Percentiles rank a stretch among this genome's conserved stretches.
Conservation (phyloP, 2,888 invertebrate genomes). For the Synanthedon myopaeformis region DNA sequence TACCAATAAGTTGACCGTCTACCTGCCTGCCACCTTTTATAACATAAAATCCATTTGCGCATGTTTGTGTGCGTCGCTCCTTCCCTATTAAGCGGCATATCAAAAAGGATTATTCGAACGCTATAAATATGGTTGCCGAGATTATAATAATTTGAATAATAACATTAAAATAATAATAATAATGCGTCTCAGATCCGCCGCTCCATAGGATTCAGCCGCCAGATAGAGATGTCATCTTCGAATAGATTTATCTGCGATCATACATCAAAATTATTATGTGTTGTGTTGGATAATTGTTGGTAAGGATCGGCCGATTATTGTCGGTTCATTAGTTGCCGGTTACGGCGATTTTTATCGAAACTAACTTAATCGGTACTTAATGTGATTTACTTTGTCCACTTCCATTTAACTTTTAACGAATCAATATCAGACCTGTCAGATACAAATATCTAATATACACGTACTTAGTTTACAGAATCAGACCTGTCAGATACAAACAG, state of each 20-base stretch:
- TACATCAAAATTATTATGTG: conserved; percentile 39
- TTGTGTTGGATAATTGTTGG: conserved; percentile 30
- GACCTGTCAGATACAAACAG: too few species aligned
- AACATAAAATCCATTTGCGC: neutral
- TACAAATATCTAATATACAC: too few species aligned
- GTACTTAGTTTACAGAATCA: too few species aligned
- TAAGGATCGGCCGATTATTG: conserved; percentile 25
- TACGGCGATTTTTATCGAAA: conserved; percentile 23
- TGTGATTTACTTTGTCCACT: conserved; percentile 10
- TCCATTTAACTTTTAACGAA: neutral
- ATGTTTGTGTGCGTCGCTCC: conserved; percentile 14
- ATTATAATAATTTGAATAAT: conserved; percentile 67
- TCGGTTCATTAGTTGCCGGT: conserved; percentile 43
- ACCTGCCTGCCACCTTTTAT: too few species aligned
- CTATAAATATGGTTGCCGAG: conserved; percentile 60
- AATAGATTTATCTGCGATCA: conserved; percentile 57
- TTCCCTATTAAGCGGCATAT: conserved; percentile 49
- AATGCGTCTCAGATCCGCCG: conserved; percentile 28
- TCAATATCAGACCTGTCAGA: too few species aligned
- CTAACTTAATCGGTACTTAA: conserved; percentile 19
- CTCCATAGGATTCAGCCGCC: conserved; percentile 14
- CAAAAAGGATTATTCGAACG: conserved; percentile 54
- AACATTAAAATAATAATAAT: conserved; percentile 65
- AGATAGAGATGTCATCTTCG: conserved; percentile 48
- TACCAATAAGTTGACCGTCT: too few species aligned